Evolutionary conservation across 2,797 vertebrate genomes (phyloP), one percentile per base, ranked within the genome.

Genomic region (Tachyglossus aculeatus): DNA sequence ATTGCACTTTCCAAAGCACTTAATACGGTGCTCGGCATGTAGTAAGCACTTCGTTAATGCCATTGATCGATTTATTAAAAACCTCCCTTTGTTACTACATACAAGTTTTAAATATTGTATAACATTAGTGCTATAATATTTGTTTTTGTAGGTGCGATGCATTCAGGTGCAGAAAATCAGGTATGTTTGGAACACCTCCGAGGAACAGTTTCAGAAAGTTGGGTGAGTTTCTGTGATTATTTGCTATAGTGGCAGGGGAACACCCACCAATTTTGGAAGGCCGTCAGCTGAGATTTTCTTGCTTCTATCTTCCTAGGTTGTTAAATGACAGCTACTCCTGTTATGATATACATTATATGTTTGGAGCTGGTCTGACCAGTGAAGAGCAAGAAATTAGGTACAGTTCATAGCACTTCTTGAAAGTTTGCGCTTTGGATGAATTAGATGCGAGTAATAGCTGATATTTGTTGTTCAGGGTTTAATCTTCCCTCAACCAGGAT

Each of bases 101-200:
- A 9, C 4, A 5, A 3, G 6, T 24, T 59, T 65, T 50, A 13
- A 9, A 44, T 41, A 33, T 6, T 50, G 41, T 53, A 62, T 7
- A 7, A 41, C 13, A 6, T 19, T 27, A 56, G 11, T 44, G 9
- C 16, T 48, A 3, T 44, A 22, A 12, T 22, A 1, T 58, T 83
- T 86, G 40, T 32, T 21, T 45, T 83, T 83, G 34, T 47, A 94
- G 92, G 12, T 91, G 21, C 85, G 78, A 31, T 90, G 53, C 45
- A 84, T 93, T 56, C 85, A 87, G 57, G 89, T 91, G 37, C 92
- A 93, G 80, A 93, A 92, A 87, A 88, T 92, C 51, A 83, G 70
- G 62, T 91, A 93, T 6, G 29, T 90, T 67, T 93, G 92, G 92
- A 79, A 91, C 74, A 55, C 78, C 25, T 53, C 69, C 18, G 81